Conservation (phyloP, 2,888 invertebrate species). For the Cephus sareptanus region DNA sequence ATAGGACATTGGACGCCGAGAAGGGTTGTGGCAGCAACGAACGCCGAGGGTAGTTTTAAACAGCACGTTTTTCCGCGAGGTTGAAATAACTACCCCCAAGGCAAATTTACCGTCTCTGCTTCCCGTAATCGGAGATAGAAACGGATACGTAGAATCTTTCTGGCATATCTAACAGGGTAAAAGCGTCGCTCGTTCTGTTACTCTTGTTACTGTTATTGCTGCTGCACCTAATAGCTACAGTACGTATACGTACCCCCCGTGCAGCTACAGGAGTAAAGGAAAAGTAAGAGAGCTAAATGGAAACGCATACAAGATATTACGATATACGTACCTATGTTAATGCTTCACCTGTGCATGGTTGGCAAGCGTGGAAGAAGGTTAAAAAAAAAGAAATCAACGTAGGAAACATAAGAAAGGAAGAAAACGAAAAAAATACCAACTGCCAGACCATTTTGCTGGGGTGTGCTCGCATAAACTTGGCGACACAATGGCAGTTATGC, state of each 20-base stretch:
- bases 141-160: background rate
- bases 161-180: background rate
- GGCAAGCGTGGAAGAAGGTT: background rate
- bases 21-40: background rate
- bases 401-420: background rate
- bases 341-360: background rate
- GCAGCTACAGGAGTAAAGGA: background rate
- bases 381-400: background rate
- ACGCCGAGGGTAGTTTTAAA: background rate
- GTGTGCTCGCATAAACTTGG: constrained; percentile 12
- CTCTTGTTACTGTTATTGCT: background rate
- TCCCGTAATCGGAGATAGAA: background rate
- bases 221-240: background rate
- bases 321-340: background rate
- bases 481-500: constrained; percentile 19
- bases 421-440: background rate
- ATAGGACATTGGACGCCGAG: background rate
- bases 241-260: background rate
- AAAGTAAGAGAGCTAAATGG: background rate
- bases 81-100: background rate
- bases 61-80: background rate
- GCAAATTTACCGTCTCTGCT: background rate
- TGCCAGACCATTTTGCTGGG: background rate
- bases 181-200: background rate
- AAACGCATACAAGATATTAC: background rate